Conservation (phyloP, 1,140 invertebrate species). For the Drosophila pandora region DNA sequence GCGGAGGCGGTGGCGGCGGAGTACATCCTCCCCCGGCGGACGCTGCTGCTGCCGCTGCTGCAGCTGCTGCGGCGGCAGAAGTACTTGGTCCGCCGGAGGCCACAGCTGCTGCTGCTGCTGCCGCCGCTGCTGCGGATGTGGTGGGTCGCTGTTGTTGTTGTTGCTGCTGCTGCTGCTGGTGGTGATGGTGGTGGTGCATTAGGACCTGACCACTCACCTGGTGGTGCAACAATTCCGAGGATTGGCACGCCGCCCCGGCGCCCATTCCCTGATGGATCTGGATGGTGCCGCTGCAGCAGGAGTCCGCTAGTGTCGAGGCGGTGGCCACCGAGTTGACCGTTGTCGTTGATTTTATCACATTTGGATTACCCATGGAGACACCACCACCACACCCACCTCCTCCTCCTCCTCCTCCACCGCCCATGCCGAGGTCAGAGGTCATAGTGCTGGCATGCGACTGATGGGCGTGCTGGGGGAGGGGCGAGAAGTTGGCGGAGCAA, state of each 20-base stretch:
- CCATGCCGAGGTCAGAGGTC: constrained; percentile 74
- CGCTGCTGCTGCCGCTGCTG: constrained; percentile 38
- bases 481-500: constrained; percentile 80
- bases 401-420: constrained; percentile 15
- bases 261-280: constrained; percentile 80
- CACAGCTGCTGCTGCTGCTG: constrained; percentile 40
- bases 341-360: constrained; percentile 83
- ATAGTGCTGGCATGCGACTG: constrained; percentile 81
- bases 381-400: constrained; percentile 12
- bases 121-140: constrained; percentile 43
- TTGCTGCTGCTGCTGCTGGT: constrained; percentile 24
- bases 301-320: constrained; percentile 78
- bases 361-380: constrained; percentile 67
- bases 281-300: constrained; percentile 79
- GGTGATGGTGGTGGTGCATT: constrained; percentile 34
- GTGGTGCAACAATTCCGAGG: constrained; percentile 63
- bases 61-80: constrained; percentile 37
- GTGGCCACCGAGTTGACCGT: constrained; percentile 81
- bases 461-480: constrained; percentile 76
- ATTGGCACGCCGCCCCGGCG: constrained; percentile 70
- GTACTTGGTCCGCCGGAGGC: constrained; percentile 43
- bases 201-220: constrained; percentile 23
- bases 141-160: constrained; percentile 41
- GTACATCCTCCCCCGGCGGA: constrained; percentile 19
- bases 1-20: constrained; percentile 56